These are phyloP conservation scores for Bicyclus anynana DNA, from an alignment of 1,140 invertebrate genomes.

Conservation along the genomic window DNA sequence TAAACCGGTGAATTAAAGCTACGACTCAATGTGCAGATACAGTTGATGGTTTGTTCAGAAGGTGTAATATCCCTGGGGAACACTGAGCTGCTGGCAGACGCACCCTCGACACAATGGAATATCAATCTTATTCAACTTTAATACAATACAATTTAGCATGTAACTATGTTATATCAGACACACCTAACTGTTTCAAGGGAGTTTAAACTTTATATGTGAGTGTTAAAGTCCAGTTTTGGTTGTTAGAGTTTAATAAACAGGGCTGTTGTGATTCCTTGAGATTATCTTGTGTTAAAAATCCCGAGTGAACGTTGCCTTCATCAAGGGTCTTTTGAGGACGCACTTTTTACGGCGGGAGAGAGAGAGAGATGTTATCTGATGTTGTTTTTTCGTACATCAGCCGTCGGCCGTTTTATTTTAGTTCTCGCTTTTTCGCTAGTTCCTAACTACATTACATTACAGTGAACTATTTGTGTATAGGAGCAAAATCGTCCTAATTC, in stretches of 20 bases:
- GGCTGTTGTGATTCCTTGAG: slow-evolving; percentile 43
- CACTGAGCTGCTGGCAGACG: slow-evolving; percentile 25
- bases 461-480: no score
- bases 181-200: neutral
- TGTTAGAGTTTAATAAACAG: slow-evolving; percentile 28
- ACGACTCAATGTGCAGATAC: slow-evolving; percentile 36
- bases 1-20: slow-evolving; percentile 37
- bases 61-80: slow-evolving; percentile 46
- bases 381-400: slow-evolving; percentile 12
- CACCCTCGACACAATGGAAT: neutral
- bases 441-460: no score
- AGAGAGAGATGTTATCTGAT: slow-evolving; percentile 17
- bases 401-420: neutral
- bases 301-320: slow-evolving; percentile 34
- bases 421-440: no score
- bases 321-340: slow-evolving; percentile 32
- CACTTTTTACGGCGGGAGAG: slow-evolving; percentile 35
- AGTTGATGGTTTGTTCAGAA: slow-evolving; percentile 41
- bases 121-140: slow-evolving; percentile 2
- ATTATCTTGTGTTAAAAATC: slow-evolving; percentile 53
- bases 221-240: slow-evolving; percentile 9
- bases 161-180: neutral
- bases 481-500: no score
- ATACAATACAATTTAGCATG: neutral
- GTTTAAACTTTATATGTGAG: neutral